A percentile compares a stretch with the other conserved stretches of the same genome.
Evolutionary conservation across 2,113 vertebrate genomes (phyloP).

Genomic region (Corythaixoides concolor): DNA sequence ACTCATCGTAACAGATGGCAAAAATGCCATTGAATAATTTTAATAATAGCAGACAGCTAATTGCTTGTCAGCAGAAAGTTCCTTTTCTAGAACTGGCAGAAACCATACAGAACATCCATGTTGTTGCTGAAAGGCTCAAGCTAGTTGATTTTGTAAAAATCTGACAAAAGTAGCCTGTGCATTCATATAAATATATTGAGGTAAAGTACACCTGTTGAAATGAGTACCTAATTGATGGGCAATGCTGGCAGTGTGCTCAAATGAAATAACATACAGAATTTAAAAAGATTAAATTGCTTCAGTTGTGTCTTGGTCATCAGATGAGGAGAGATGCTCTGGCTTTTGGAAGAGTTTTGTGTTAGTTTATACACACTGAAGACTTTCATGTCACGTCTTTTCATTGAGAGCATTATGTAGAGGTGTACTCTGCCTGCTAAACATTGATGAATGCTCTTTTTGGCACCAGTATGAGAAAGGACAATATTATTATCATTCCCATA

Average conservation of each 20-base stretch:
- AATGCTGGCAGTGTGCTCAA: background rate
- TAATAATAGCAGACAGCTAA: conserved; percentile 7
- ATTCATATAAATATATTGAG: background rate
- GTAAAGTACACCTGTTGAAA: background rate
- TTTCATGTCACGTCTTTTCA: background rate
- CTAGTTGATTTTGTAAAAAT: background rate
- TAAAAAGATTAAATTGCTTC: background rate
- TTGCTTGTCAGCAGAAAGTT: background rate
- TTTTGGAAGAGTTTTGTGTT: background rate
- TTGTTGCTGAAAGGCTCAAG: background rate
- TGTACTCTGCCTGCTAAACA: background rate
- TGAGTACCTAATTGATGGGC: background rate
- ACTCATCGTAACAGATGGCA: background rate
- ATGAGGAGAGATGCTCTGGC: background rate
- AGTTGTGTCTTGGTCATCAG: background rate
- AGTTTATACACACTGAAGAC: background rate
- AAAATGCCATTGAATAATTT: background rate
- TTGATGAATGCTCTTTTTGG: background rate
- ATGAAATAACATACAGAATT: background rate
- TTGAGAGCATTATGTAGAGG: background rate
- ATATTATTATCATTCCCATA: background rate
- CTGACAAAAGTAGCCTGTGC: background rate
- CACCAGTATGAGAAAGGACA: background rate
- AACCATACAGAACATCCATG: background rate
- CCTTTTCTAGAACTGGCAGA: background rate